Conservation (phyloP, 2,888 invertebrate species). For the Tipula confusa region DNA sequence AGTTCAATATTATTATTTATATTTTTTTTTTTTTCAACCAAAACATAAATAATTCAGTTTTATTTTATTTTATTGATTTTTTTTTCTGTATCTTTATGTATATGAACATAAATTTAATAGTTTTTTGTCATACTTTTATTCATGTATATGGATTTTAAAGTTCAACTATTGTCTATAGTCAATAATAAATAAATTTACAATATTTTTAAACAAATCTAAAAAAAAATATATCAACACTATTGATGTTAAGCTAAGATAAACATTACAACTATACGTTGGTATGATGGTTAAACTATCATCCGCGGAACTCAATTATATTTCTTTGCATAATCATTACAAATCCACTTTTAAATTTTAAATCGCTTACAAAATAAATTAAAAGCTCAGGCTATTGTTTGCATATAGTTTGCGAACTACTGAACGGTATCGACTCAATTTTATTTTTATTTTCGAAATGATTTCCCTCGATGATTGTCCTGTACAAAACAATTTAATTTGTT, state of each 20-base stretch:
- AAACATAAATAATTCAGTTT: neutral
- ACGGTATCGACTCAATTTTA: neutral
- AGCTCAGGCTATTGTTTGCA: too few relatives aligned
- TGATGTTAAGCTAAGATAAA: neutral
- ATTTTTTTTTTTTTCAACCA: neutral
- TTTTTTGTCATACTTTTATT: neutral
- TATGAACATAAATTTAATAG: too few relatives aligned
- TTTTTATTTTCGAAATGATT: neutral
- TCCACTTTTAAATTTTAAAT: too few relatives aligned
- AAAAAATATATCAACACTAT: neutral
- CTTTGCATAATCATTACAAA: too few relatives aligned
- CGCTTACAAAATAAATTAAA: too few relatives aligned
- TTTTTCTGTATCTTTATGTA: too few relatives aligned
- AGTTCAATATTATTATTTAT: neutral
- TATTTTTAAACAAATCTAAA: neutral
- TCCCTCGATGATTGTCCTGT: neutral
- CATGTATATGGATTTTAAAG: neutral
- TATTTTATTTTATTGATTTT: conserved; percentile 1
- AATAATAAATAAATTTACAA: too few relatives aligned
- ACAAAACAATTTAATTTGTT: neutral
- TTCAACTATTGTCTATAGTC: neutral
- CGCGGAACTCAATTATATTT: too few relatives aligned
- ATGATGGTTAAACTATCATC: neutral
- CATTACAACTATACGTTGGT: neutral
- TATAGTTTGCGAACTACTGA: neutral